Conservation (phyloP, 2,797 vertebrate species). For the Acanthopagrus latus region DNA sequence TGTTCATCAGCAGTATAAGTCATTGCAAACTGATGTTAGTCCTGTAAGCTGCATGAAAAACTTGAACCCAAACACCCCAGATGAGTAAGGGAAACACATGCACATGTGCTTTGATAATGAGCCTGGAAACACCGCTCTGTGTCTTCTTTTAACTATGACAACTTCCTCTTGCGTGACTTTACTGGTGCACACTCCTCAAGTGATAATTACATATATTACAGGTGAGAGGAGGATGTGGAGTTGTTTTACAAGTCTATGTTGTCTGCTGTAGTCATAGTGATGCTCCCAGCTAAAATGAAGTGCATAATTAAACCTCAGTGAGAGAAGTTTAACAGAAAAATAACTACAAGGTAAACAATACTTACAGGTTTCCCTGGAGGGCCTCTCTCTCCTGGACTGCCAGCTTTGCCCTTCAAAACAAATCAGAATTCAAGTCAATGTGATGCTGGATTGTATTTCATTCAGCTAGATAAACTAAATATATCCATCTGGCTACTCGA, state of each 20-base stretch:
- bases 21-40: background rate
- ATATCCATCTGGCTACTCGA: constrained; percentile 12
- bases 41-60: rapidly evolving
- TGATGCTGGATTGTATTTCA: constrained; percentile 1
- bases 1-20: background rate
- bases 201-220: constrained; percentile 48
- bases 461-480: background rate
- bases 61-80: background rate
- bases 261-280: constrained; percentile 12
- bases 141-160: constrained; percentile 21
- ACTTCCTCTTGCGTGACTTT: constrained; percentile 36
- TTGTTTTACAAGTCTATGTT: constrained; percentile 44
- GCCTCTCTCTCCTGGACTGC: constrained; percentile 92
- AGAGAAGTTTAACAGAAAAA: constrained; percentile 19
- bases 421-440: constrained; percentile 38
- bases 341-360: constrained; percentile 59
- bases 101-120: constrained; percentile 6
- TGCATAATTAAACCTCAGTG: constrained; percentile 39
- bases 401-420: constrained; percentile 91
- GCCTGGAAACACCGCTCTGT: background rate
- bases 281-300: constrained; percentile 6
- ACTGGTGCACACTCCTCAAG: constrained; percentile 14
- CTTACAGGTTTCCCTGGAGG: constrained; percentile 89
- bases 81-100: background rate
- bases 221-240: constrained; percentile 43